Evolutionary conservation across 2,113 vertebrate species (phyloP).

Genomic region (Cynoglossus semilaevis): DNA sequence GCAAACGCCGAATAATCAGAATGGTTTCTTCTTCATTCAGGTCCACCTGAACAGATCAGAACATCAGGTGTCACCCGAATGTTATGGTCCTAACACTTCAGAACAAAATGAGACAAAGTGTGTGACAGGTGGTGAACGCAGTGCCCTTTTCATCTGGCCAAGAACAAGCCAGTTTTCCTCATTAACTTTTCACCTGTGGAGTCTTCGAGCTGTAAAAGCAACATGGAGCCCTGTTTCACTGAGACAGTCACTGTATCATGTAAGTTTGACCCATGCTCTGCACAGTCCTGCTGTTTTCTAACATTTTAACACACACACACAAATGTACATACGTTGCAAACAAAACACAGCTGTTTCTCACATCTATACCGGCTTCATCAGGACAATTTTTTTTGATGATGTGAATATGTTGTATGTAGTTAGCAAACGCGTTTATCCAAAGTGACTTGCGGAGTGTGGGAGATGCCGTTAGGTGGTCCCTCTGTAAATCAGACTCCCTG

Average conservation of each 20-base stretch:
- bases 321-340: too few relatives aligned
- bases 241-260: too few relatives aligned
- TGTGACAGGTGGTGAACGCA: too few relatives aligned
- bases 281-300: not conserved
- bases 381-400: too few relatives aligned
- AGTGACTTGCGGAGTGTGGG: too few relatives aligned
- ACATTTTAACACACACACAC: too few relatives aligned
- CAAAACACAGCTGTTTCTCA: too few relatives aligned
- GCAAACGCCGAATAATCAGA: constrained; percentile 94
- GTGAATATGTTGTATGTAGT: too few relatives aligned
- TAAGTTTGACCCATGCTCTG: not conserved
- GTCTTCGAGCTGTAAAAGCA: not conserved
- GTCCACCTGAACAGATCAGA: constrained; percentile 81
- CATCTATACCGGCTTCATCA: too few relatives aligned
- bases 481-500: too few relatives aligned
- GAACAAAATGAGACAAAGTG: not conserved
- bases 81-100: not conserved
- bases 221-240: not conserved
- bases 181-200: not conserved
- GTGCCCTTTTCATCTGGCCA: not conserved
- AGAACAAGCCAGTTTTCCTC: not conserved
- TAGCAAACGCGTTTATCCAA: too few relatives aligned
- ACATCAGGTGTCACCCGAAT: not conserved
- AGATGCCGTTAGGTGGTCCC: too few relatives aligned
- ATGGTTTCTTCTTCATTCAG: constrained; percentile 98